A percentile compares a stretch with the other conserved stretches of the same genome.
Conservation (phyloP, 2,888 invertebrate genomes). For the Octonoba sinensis region DNA sequence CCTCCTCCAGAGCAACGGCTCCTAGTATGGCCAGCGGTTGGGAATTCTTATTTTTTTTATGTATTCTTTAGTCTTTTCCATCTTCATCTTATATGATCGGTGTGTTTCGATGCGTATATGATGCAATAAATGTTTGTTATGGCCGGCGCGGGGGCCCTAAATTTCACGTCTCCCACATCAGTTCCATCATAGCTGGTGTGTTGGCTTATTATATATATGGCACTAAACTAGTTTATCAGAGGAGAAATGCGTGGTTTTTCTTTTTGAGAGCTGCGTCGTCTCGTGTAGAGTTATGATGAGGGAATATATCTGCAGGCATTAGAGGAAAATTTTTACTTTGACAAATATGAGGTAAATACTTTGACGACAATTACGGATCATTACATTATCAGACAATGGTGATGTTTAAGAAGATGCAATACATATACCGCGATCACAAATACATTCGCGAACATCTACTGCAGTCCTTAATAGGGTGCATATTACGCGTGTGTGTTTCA, state of each 20-base stretch:
- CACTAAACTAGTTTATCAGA: conserved; percentile 55
- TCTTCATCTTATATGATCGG: conserved; percentile 54
- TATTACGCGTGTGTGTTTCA: no score
- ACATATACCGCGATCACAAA: no score
- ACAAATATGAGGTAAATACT: no score
- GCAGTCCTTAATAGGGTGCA: no score
- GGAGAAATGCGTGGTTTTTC: background rate
- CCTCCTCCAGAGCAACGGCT: background rate
- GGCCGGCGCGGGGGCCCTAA: conserved; percentile 29
- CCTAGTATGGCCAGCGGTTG: background rate
- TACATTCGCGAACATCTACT: no score
- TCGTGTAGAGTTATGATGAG: no score
- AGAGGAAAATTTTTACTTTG: no score
- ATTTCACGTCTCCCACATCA: conserved; percentile 6
- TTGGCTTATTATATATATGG: conserved; percentile 43
- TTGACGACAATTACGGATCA: no score
- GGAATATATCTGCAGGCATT: no score
- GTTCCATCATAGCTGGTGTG: conserved; percentile 15
- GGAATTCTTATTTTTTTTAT: conserved; percentile 15
- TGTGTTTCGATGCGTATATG: conserved; percentile 41
- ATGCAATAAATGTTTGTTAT: conserved; percentile 61
- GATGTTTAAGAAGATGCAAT: no score
- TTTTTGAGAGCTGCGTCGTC: no score
- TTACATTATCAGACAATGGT: no score
- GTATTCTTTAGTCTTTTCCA: conserved; percentile 16